Evolutionary conservation across 1,140 invertebrate species (phyloP).

Genomic region (Macrobrachium nipponense): DNA sequence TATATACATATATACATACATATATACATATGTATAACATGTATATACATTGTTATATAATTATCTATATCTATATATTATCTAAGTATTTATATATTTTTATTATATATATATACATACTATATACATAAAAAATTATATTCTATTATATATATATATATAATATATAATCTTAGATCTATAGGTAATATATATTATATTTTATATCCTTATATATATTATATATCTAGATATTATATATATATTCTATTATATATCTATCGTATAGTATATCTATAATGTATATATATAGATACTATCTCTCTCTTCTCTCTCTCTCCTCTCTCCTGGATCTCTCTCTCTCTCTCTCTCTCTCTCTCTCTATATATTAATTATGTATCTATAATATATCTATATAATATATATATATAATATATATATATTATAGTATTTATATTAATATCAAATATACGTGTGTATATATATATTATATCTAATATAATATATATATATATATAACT

Average conservation of each 20-base stretch:
- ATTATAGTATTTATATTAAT: no score
- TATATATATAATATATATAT: no score
- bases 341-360: no score
- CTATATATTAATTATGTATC: no score
- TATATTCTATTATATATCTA: background rate
- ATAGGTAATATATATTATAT: background rate
- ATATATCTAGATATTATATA: background rate
- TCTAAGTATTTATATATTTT: no score
- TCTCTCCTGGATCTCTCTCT: no score
- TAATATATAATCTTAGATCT: background rate
- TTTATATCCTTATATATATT: background rate
- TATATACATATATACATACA: slow-evolving; percentile 34
- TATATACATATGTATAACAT: slow-evolving; percentile 30
- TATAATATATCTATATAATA: no score
- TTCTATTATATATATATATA: slow-evolving; percentile 5
- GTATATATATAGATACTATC: no score
- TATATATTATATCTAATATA: no score
- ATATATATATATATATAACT: no score
- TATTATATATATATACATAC: background rate
- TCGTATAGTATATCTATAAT: background rate
- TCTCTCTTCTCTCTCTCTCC: no score
- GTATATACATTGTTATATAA: background rate
- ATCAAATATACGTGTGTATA: no score
- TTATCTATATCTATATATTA: background rate
- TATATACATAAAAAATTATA: background rate